phyloP scores from a whole-genome alignment of 2,888 invertebrate genomes.

The Xestoiulus laeticollis region DNA sequence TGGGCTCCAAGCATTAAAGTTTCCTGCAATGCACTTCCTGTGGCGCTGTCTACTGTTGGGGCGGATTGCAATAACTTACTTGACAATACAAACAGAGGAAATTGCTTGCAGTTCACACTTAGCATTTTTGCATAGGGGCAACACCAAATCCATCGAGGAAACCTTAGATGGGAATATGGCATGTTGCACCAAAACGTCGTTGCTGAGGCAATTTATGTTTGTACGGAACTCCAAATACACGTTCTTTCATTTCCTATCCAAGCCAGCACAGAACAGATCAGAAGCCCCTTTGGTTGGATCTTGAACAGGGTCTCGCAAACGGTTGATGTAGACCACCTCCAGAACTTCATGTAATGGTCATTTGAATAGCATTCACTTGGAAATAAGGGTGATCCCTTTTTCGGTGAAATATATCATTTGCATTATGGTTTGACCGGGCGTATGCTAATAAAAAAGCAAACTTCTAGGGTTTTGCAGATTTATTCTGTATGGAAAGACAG shows the following conservation, averaged over 20 bases:
- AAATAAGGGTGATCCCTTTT: background rate
- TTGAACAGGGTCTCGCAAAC: background rate
- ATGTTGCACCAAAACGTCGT: background rate
- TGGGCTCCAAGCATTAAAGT: no score
- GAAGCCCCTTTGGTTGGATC: background rate
- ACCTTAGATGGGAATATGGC: background rate
- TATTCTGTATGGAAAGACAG: constrained; percentile 28
- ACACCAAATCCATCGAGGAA: background rate
- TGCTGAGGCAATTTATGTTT: background rate
- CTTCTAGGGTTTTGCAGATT: constrained; percentile 27
- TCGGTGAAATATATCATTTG: constrained; percentile 31
- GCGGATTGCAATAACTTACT: background rate
- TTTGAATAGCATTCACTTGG: background rate
- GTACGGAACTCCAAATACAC: background rate
- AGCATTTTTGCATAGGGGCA: background rate
- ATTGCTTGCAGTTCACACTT: background rate
- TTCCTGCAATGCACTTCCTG: background rate
- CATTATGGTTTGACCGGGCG: constrained; percentile 5
- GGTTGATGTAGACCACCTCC: background rate
- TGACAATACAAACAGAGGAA: background rate
- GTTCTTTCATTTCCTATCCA: background rate
- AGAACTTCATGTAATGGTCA: background rate
- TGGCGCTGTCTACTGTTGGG: background rate
- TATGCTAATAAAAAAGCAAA: constrained; percentile 31
- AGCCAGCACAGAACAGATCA: no score